A percentile compares a stretch with the other conserved stretches of the same genome.
These are phyloP conservation scores for Mesoclemmys tuberculata DNA, from an alignment of 2,113 vertebrate genomes.

Conservation along the genomic window DNA sequence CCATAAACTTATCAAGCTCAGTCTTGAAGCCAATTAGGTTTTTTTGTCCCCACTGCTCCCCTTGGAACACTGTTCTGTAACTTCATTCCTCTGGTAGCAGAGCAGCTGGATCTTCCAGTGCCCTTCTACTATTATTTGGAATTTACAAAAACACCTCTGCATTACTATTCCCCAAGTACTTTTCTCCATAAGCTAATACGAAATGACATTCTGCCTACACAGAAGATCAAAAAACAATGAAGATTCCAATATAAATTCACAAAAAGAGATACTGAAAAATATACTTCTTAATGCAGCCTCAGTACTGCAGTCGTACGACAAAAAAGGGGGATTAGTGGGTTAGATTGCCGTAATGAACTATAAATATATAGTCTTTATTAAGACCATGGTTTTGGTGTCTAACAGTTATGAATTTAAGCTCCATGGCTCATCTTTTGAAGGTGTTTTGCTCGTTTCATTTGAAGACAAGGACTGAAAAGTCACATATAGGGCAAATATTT, in stretches of 20 bases:
- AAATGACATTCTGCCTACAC: neutral
- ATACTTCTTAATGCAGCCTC: neutral
- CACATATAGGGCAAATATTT: too few relatives aligned
- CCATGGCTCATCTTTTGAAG: too few relatives aligned
- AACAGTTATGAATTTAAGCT: too few relatives aligned
- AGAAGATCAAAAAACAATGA: neutral
- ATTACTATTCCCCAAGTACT: neutral
- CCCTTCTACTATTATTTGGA: neutral
- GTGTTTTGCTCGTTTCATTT: too few relatives aligned
- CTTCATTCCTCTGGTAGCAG: neutral
- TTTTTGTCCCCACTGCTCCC: neutral
- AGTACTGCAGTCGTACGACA: neutral
- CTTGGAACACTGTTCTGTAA: neutral
- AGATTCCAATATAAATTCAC: neutral
- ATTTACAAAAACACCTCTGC: neutral
- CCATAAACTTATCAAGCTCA: neutral
- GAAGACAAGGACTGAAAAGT: too few relatives aligned
- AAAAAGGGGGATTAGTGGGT: too few relatives aligned
- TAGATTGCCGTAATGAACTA: too few relatives aligned
- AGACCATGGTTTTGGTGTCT: too few relatives aligned
- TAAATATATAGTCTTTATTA: too few relatives aligned
- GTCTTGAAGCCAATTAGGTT: neutral
- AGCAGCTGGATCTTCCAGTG: neutral
- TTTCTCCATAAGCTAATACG: neutral
- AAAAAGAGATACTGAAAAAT: neutral